Evolutionary conservation across 1,140 invertebrate species (phyloP).

Genomic region (Chironomus striatipennis): DNA sequence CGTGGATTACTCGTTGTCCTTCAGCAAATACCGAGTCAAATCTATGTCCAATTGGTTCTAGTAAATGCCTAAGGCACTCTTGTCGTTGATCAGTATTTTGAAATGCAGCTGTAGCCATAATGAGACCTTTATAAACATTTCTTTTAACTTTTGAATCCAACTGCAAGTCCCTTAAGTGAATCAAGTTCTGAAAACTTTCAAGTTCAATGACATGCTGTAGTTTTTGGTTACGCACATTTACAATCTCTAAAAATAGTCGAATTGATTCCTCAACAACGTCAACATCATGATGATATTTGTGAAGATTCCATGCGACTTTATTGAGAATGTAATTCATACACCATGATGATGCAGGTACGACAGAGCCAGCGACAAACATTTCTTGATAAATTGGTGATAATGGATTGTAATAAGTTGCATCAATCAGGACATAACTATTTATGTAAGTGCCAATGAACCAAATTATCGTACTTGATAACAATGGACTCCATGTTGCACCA

Average conservation of each 20-base stretch:
- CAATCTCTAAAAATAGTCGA: conserved; percentile 17
- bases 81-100: background rate
- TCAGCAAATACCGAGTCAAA: background rate
- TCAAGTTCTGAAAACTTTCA: background rate
- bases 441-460: conserved; percentile 51
- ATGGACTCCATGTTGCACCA: conserved; percentile 46
- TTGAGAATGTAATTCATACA: background rate
- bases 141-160: background rate
- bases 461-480: conserved; percentile 57
- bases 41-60: background rate
- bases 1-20: background rate
- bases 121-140: conserved; percentile 9
- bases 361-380: background rate
- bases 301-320: conserved; percentile 17
- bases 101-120: conserved; percentile 11
- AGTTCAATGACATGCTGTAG: background rate
- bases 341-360: background rate
- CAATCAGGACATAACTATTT: background rate
- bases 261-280: conserved; percentile 20
- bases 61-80: background rate
- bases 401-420: background rate
- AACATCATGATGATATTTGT: conserved; percentile 11
- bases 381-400: background rate
- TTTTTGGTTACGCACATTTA: conserved; percentile 11
- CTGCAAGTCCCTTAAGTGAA: background rate